phyloP scores from a whole-genome alignment of 2,797 vertebrate species.

The Hydrophis major region DNA sequence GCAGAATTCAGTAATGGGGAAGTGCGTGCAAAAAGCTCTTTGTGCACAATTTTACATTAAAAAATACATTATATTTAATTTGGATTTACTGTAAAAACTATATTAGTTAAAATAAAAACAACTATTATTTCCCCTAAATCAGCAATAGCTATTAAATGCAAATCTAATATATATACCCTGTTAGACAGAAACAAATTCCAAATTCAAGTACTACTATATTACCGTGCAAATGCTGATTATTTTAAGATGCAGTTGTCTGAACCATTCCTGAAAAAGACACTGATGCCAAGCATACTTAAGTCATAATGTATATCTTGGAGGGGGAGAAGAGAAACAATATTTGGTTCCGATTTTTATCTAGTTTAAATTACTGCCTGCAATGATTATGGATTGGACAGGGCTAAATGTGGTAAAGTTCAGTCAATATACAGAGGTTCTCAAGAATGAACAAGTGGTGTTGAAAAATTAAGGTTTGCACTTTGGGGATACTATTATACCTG shows the following conservation, averaged over 20 bases:
- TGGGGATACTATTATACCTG: neutral
- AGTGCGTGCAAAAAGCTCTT: neutral
- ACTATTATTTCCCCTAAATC: neutral
- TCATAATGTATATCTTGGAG: neutral
- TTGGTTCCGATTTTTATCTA: neutral
- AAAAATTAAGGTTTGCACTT: neutral
- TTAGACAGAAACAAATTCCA: slow-evolving; percentile 23
- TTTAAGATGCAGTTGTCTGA: neutral
- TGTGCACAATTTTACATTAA: neutral
- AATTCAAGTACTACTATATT: neutral
- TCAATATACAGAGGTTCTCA: neutral
- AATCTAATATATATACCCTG: neutral
- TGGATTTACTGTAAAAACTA: neutral
- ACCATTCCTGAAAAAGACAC: neutral
- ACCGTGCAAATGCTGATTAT: neutral
- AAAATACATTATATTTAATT: neutral
- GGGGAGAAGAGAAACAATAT: neutral
- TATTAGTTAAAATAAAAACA: neutral
- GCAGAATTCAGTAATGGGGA: slow-evolving; percentile 1
- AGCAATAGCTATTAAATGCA: slow-evolving; percentile 14
- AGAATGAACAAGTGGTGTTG: neutral
- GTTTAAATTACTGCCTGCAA: neutral
- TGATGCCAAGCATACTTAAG: neutral
- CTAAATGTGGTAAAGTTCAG: neutral
- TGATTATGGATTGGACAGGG: neutral